phyloP scores from a whole-genome alignment of 2,888 invertebrate genomes.

The Biston betularia region DNA sequence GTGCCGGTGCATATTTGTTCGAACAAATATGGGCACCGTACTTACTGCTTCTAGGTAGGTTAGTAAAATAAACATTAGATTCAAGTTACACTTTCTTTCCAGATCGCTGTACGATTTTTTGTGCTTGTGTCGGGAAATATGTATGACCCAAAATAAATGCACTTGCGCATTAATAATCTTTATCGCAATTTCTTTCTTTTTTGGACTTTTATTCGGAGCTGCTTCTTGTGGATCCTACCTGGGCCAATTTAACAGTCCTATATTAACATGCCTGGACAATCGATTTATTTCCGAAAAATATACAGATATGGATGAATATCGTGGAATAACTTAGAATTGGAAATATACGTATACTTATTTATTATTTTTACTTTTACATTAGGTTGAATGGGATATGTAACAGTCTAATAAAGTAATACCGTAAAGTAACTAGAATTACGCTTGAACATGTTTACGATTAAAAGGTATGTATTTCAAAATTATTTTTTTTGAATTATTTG shows the following conservation, averaged over 20 bases:
- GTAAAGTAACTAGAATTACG: background rate
- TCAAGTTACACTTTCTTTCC: slow-evolving; percentile 50
- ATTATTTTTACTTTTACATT: background rate
- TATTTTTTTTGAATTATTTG: too few species aligned
- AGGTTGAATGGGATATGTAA: background rate
- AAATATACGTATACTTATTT: background rate
- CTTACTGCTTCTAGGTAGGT: background rate
- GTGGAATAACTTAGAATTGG: slow-evolving; percentile 49
- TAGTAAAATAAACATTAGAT: background rate
- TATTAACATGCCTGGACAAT: slow-evolving; percentile 72
- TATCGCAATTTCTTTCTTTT: slow-evolving; percentile 55
- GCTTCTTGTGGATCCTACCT: slow-evolving; percentile 71
- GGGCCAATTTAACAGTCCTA: slow-evolving; percentile 73
- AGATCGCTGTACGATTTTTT: slow-evolving; percentile 71
- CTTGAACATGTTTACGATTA: background rate
- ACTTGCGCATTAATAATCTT: slow-evolving; percentile 54
- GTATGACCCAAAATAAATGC: slow-evolving; percentile 62
- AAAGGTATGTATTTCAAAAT: background rate
- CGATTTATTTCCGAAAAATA: slow-evolving; percentile 64
- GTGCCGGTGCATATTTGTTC: too few species aligned
- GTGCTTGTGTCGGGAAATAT: slow-evolving; percentile 62
- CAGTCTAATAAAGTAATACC: background rate
- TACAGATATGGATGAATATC: slow-evolving; percentile 59
- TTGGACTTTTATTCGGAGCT: slow-evolving; percentile 70
- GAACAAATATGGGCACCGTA: too few species aligned